Evolutionary conservation across 2,797 vertebrate species (phyloP).

Genomic region (Hybognathus amarus): DNA sequence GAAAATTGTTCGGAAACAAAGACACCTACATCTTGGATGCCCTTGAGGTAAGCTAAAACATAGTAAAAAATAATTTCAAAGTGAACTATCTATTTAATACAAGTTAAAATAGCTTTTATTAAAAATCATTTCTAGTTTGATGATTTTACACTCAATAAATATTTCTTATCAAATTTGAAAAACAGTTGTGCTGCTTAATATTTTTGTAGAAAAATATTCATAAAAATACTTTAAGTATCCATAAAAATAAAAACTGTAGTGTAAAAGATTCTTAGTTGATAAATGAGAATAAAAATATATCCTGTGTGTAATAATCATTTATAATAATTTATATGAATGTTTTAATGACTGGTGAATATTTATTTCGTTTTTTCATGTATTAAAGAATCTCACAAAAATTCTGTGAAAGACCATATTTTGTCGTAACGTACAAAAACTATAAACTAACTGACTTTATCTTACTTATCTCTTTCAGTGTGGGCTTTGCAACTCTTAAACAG

Average conservation of each 20-base stretch:
- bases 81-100: no score
- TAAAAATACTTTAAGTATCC: not conserved
- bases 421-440: not conserved
- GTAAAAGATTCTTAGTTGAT: not conserved
- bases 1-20: no score
- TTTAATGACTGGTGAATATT: not conserved
- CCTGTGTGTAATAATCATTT: not conserved
- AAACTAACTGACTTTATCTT: constrained; percentile 16
- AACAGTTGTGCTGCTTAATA: not conserved
- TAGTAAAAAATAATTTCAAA: no score
- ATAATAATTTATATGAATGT: not conserved
- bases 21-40: no score
- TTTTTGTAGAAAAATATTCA: not conserved
- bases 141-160: no score
- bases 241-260: not conserved
- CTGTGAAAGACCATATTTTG: not conserved
- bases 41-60: no score
- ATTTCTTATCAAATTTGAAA: no score
- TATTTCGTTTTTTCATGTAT: not conserved
- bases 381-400: not conserved
- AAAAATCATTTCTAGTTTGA: no score
- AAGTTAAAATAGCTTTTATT: not conserved
- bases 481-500: constrained; percentile 55
- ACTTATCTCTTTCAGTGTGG: constrained; percentile 36
- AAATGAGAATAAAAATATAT: not conserved